Evolutionary conservation across 2,797 vertebrate genomes (phyloP), one percentile per base, ranked within the genome.

Genomic region (Karalla daura): DNA sequence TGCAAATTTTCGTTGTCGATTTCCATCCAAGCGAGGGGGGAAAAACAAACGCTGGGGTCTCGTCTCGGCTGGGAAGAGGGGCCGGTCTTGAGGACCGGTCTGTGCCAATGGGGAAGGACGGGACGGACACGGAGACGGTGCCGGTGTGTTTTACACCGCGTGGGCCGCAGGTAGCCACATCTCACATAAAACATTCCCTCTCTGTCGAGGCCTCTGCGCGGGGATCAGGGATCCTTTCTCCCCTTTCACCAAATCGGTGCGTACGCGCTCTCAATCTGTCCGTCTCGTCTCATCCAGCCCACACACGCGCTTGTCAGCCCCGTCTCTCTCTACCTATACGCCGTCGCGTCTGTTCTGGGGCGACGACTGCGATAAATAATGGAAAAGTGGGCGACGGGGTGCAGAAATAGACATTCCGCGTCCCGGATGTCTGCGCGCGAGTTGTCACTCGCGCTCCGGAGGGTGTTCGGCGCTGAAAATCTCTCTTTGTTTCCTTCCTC

Each of bases 241-340:
- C 40, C 47, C 67, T 55, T 20, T n/a, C n/a, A n/a, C n/a, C n/a
- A n/a, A n/a, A n/a, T n/a, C n/a, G n/a, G n/a, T n/a, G n/a, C n/a
- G n/a, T n/a, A n/a, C 18, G 25, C 63, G 35, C 27, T 55, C 43
- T 66, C 59, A 37, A 43, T 55, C 36, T 41, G 39, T 72, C 60
- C 18, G 6, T 44, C 17, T n/a, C 1, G 2, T 33, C 21, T 69
- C 0, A 0, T 32, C 44, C 53, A 28, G 5, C 27, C 7, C 40
- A 53, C 33, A 40, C 6, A 61, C 35, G 61, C 13, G 52, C 8
- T 63, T 55, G 61, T 36, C 46, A 41, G n/a, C n/a, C 37, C 47
- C n/a, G 6, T 51, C n/a, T 32, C 28, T 61, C 21, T 58, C 40
- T 32, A 33, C 58, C 20, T 37, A 25, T 25, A 43, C 5, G 30